Evolutionary conservation across 2,113 vertebrate genomes (phyloP), one percentile per base, ranked within the genome.

Genomic region (Oxygymnocypris stewartii): DNA sequence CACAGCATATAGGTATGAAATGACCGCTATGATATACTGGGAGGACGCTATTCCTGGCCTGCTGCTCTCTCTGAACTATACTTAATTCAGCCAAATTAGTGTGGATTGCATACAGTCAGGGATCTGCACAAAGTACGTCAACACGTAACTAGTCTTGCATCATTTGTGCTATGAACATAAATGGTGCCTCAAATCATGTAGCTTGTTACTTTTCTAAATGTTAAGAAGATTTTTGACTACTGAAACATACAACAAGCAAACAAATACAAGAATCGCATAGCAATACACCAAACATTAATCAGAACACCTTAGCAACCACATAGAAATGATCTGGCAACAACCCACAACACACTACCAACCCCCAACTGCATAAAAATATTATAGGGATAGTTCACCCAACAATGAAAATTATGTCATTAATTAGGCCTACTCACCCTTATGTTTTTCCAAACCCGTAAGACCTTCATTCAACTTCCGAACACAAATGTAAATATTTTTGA

Each of bases 1-100:
- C 25, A 42, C 57, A 59, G 80, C 49, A 61, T 44, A 54, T 37
- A 81, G 8, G 25, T 79, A 79, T 25, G 25, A 76, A 28, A 79
- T 78, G 59, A 85, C 75, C 25, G 4, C 81, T 74, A 61, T 16
- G 49, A 28, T 23, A 42, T 31, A 74, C 4, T 18, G 6, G 44
- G 25, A 42, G 10, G 8, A 23, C 31, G 37, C 6, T 49, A 20
- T 49, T 65, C 71, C 42, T 81, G 79, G 25, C 28, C 40, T 65
- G 59, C 42, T 47, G n/a, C n/a, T 67, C 59, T 65, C 7, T 0
- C 7, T 20, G 13, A 78, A 28, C 76, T 51, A 25, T 77, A 18
- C 47, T 49, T 37, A 10, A 71, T 71, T 71, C 31, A 71, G 16
- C 35, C 16, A 37, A 4, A 73, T 73, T 40, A 73, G 8, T 40